Percentiles rank a stretch among this genome's conserved stretches.
phyloP scores from a whole-genome alignment of 2,113 vertebrate genomes.

The Sinosuthora webbiana region DNA sequence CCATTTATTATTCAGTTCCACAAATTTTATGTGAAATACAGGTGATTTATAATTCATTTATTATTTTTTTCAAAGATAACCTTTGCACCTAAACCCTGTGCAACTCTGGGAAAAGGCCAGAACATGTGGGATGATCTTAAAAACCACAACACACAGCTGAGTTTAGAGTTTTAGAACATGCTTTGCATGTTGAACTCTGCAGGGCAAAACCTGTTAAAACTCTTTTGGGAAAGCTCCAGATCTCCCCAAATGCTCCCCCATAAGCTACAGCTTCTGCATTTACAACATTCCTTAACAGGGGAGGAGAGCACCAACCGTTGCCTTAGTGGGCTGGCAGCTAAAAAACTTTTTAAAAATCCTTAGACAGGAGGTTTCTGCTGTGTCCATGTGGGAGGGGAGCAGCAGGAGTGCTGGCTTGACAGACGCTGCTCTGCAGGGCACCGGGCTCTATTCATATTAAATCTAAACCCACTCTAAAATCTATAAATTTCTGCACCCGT shows the following conservation, averaged over 20 bases:
- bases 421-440: background rate
- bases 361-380: background rate
- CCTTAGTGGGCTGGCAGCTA: background rate
- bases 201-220: background rate
- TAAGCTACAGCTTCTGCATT: background rate
- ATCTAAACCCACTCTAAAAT: background rate
- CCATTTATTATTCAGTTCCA: background rate
- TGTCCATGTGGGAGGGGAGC: background rate
- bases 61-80: background rate
- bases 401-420: background rate
- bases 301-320: background rate
- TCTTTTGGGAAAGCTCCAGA: background rate
- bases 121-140: background rate
- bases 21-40: background rate
- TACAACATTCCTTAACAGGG: background rate
- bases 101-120: background rate
- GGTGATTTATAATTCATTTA: background rate
- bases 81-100: conserved; percentile 17
- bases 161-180: background rate
- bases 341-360: background rate
- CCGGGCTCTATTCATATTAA: background rate
- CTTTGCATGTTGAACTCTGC: background rate
- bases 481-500: background rate
- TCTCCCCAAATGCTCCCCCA: background rate
- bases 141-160: background rate